Evolutionary conservation across 2,113 vertebrate species (phyloP), one percentile per base, ranked within the genome.

Genomic region (Podilymbus podiceps): DNA sequence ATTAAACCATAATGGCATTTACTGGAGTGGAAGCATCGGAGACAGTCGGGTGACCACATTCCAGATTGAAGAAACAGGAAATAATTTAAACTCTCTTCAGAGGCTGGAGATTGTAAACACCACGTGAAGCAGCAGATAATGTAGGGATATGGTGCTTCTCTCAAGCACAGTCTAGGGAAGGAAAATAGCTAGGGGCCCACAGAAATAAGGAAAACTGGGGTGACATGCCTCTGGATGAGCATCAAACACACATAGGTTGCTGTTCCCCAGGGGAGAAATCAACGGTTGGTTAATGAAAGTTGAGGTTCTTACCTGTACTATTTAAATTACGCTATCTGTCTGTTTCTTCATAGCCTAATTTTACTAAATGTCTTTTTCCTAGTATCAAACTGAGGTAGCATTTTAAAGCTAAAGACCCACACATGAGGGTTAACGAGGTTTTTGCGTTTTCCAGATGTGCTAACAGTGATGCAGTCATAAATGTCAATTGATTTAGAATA

Each of bases 401-500:
- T 77, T 95, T 86, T 49, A 66, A 80, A 80, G 40, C 71, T 73
- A 85, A 94, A 88, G 62, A 89, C 72, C 35, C 9, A 30, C 40
- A 56, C 23, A 8, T 10, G 75, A 64, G 42, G 52, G 64, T 96
- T 97, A 97, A 94, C 90, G 77, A 92, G 80, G 59, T 33, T 75
- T 71, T 94, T 97, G 88, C 67, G 44, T 97, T 97, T 97, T 95
- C 78, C 62, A 59, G 89, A 58, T 83, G 72, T 38, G 40, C 74
- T 53, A 77, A 82, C 72, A 93, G 91, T 81, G 73, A 85, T 95
- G 52, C 77, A 81, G 88, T 91, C 96, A 96, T 94, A 97, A 96
- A 92, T 95, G 96, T 92, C 90, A 95, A 97, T 97, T 97, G 94
- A 97, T 97, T 96, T 91, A 55, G 68, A 95, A 67, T 96, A 83